Conservation (phyloP, 2,888 invertebrate genomes). For the Thereva unica region DNA sequence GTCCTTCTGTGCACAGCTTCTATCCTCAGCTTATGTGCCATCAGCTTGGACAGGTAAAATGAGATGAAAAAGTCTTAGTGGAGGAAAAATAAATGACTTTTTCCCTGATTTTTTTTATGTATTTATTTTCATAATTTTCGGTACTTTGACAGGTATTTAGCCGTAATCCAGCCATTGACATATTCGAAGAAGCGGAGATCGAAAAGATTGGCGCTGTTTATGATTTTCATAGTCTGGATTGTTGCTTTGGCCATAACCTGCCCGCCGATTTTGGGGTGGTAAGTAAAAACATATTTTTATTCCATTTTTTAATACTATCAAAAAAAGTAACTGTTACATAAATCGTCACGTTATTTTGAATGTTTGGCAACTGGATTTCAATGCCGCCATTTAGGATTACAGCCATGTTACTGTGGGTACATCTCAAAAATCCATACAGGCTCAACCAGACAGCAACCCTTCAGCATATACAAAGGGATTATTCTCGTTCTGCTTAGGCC, state of each 20-base stretch:
- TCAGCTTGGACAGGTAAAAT: conserved; percentile 77
- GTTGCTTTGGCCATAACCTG: conserved; percentile 89
- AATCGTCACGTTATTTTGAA: no score
- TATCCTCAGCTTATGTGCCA: conserved; percentile 90
- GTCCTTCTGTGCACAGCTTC: conserved; percentile 93
- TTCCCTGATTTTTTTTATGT: conserved; percentile 45
- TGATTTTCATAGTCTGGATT: conserved; percentile 91
- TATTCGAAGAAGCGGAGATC: conserved; percentile 88
- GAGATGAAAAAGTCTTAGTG: background rate
- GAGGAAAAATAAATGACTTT: background rate
- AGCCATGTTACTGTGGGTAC: no score
- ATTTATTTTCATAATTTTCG: conserved; percentile 28
- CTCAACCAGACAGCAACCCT: no score
- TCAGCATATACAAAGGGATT: no score
- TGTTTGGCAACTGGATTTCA: no score
- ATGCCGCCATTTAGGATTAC: no score
- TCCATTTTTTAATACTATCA: no score
- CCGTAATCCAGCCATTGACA: conserved; percentile 90
- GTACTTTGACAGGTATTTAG: conserved; percentile 70
- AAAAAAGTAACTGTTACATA: no score
- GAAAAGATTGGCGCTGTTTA: conserved; percentile 80
- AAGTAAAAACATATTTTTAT: conserved; percentile 50
- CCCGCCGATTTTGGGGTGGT: conserved; percentile 93
- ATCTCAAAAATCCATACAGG: no score
- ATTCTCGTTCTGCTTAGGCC: no score